A percentile compares a stretch with the other conserved stretches of the same genome.
Conservation (phyloP, 2,113 vertebrate genomes). For the Lagopus leucura region DNA sequence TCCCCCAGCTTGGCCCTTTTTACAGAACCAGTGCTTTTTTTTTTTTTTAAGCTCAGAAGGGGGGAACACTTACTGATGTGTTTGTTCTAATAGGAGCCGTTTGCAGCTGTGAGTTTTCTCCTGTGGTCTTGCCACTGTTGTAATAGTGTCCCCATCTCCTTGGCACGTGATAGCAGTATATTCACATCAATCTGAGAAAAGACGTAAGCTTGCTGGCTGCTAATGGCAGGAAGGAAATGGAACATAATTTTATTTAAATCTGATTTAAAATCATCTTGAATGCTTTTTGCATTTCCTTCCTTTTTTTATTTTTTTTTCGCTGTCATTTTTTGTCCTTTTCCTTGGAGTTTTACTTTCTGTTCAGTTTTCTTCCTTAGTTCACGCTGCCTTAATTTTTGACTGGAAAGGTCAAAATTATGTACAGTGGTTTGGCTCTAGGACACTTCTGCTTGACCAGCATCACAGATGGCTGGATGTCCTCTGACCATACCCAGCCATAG, state of each 20-base stretch:
- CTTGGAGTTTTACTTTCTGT: background rate
- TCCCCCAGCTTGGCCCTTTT: background rate
- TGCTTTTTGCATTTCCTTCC: background rate
- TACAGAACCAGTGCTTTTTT: background rate
- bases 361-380: background rate
- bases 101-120: background rate
- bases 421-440: background rate
- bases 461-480: background rate
- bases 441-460: background rate
- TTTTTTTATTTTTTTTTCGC: too few species aligned
- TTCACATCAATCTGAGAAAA: background rate
- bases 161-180: background rate
- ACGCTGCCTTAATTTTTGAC: background rate
- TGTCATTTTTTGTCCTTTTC: background rate
- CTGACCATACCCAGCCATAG: background rate
- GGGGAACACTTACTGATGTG: background rate
- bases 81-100: background rate
- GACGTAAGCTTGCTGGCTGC: background rate
- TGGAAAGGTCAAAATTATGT: background rate
- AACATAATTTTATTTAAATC: background rate
- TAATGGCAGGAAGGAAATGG: background rate
- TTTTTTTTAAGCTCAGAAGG: background rate
- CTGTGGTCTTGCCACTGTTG: background rate
- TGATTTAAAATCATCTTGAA: background rate
- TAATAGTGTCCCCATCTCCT: background rate